These are phyloP conservation scores for Troides helena DNA, from an alignment of 2,888 invertebrate genomes.

Conservation along the genomic window DNA sequence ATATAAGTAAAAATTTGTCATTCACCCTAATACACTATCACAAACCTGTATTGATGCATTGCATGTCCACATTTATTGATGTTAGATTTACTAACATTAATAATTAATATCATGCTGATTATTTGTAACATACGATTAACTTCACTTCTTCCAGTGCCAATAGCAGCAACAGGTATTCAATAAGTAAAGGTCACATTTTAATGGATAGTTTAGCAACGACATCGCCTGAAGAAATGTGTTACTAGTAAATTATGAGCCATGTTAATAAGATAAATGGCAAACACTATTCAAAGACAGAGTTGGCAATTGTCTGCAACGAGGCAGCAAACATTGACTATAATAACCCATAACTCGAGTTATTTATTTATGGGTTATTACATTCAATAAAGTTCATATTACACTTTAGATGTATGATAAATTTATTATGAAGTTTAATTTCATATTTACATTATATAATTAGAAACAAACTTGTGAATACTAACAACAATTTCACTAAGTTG, in stretches of 20 bases:
- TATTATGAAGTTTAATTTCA: too few relatives aligned
- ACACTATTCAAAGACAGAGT: not conserved
- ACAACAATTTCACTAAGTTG: not conserved
- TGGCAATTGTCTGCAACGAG: not conserved
- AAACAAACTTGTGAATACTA: not conserved
- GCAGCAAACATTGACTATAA: not conserved
- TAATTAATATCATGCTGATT: too few relatives aligned
- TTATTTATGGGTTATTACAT: too few relatives aligned
- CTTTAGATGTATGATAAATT: too few relatives aligned
- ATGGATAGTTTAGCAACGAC: not conserved
- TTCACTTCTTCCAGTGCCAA: not conserved
- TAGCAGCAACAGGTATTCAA: not conserved
- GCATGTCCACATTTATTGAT: too few relatives aligned
- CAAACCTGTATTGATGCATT: too few relatives aligned
- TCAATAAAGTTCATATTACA: too few relatives aligned
- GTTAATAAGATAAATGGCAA: not conserved
- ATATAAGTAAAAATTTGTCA: not conserved
- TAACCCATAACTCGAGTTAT: too few relatives aligned
- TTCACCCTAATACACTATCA: not conserved
- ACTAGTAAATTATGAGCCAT: slow-evolving; percentile 1
- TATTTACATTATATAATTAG: not conserved
- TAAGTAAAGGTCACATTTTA: slow-evolving; percentile 13
- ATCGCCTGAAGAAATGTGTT: slow-evolving; percentile 13
- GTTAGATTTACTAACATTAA: not conserved
- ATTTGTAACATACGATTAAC: too few relatives aligned